These are phyloP conservation scores for Cephalopachus bancanus DNA, from an alignment of 2,797 vertebrate species.

Conservation along the genomic window DNA sequence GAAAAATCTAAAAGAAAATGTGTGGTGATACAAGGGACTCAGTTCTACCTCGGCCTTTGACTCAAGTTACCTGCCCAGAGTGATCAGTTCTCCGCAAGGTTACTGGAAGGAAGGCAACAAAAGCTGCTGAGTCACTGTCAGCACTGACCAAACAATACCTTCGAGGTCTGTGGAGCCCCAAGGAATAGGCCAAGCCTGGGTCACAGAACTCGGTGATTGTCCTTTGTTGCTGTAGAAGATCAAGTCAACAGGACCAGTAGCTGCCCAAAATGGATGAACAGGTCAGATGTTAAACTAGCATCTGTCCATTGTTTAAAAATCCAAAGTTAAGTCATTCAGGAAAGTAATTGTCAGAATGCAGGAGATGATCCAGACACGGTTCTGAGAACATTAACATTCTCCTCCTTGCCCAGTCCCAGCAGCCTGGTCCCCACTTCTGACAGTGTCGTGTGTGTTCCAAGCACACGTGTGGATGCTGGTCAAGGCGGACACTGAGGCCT, in stretches of 20 bases:
- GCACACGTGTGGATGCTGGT: background rate
- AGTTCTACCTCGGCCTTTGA: constrained; percentile 19
- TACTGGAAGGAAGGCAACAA: background rate
- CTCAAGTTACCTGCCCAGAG: background rate
- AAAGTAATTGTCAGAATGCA: background rate
- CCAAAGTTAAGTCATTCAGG: background rate
- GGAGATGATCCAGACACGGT: background rate
- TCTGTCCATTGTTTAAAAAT: background rate
- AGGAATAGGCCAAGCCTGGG: constrained; percentile 21
- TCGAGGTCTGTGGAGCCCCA: background rate
- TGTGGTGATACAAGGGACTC: constrained; percentile 33
- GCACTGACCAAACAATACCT: background rate
- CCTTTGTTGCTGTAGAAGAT: background rate
- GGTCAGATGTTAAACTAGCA: background rate
- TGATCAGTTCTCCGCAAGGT: background rate
- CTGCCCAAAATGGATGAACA: background rate
- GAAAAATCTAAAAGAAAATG: constrained; percentile 45
- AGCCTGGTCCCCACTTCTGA: constrained; percentile 18
- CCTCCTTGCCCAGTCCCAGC: background rate
- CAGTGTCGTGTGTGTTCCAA: background rate
- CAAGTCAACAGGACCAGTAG: constrained; percentile 27
- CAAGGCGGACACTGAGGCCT: background rate
- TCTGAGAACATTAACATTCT: background rate
- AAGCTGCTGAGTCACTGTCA: constrained; percentile 24
- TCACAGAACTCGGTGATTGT: background rate